Base-by-base conservation (phyloP, 2,888 invertebrate species). In the Hanleya hanleyi region DNA sequence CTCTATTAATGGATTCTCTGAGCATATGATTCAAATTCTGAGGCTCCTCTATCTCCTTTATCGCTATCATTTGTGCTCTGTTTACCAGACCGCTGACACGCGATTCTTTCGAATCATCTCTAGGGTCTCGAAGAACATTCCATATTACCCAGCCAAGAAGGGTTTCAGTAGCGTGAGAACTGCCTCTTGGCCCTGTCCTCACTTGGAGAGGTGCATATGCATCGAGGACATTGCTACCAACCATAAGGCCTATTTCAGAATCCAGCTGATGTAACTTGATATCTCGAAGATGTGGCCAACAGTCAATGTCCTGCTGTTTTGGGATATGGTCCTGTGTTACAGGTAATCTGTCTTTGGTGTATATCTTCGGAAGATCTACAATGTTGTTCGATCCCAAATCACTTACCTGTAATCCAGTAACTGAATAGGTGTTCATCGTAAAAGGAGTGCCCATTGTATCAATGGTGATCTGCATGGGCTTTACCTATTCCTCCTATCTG, bases 111-210 rank as follows among this genome's bases (percentile, higher is more conserved):
- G n/a, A n/a, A 32, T 35, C 36, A 35, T n/a, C n/a, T n/a, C n/a
- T n/a, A n/a, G n/a, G 33, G 32, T 22, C 47, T 49, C 65, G 49
- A n/a, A 65, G 37, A 26, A 66, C 15, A 37, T 70, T 70, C 71
- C 74, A 68, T 18, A 72, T 32, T 26, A 74, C 37, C 74, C 71
- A 74, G 9, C 74, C 74, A 29, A 74, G 64, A 32, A 22, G 26
- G 0, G 74, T 68, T n/a, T 29, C 61, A 5, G 69, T 51, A 26
- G 71, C 74, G 37, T 74, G 74, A 15, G 74, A 71, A 37, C 68
- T 74, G 35, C 74, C 71, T 22, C 15, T 12, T 1, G 68, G 74
- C 18, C 71, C 74, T 3, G 68, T 57, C 22, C 51, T 51, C 6
- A 65, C 35, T 36, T 72, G 49, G 7, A 70, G 51, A 32, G 74